These are phyloP conservation scores for Hormaphis cornu DNA, from an alignment of 1,140 invertebrate species.

Conservation along the genomic window DNA sequence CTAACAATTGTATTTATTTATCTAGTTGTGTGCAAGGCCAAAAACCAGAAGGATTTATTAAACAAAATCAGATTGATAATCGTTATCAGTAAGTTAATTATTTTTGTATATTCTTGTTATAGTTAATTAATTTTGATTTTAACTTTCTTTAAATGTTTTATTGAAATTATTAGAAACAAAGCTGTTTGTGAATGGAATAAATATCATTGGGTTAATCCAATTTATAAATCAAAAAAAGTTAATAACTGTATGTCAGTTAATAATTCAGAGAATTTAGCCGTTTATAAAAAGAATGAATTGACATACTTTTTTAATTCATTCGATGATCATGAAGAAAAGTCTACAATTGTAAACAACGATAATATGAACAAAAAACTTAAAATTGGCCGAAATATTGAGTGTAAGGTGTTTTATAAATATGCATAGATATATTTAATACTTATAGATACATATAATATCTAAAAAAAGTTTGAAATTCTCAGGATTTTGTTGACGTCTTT, in stretches of 20 bases:
- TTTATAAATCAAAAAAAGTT: neutral
- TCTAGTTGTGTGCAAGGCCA: neutral
- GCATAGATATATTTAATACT: too few relatives aligned
- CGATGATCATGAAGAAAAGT: neutral
- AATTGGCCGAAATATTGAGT: too few relatives aligned
- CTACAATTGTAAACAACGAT: neutral
- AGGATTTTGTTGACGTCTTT: too few relatives aligned
- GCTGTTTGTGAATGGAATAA: neutral
- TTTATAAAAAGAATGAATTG: neutral
- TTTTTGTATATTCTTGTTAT: too few relatives aligned
- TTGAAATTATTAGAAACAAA: neutral
- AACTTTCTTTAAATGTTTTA: neutral
- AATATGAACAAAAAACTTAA: neutral
- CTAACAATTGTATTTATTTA: neutral
- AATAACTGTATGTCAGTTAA: neutral
- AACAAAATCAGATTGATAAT: neutral
- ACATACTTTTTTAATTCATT: neutral
- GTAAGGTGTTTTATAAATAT: too few relatives aligned
- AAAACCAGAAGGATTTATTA: neutral
- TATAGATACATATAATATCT: too few relatives aligned
- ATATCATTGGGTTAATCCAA: neutral
- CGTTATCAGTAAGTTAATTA: neutral
- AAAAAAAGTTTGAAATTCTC: too few relatives aligned
- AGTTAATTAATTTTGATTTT: neutral
- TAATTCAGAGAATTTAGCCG: neutral